These are phyloP conservation scores for Blera fallax DNA, from an alignment of 2,888 invertebrate genomes.

Conservation along the genomic window DNA sequence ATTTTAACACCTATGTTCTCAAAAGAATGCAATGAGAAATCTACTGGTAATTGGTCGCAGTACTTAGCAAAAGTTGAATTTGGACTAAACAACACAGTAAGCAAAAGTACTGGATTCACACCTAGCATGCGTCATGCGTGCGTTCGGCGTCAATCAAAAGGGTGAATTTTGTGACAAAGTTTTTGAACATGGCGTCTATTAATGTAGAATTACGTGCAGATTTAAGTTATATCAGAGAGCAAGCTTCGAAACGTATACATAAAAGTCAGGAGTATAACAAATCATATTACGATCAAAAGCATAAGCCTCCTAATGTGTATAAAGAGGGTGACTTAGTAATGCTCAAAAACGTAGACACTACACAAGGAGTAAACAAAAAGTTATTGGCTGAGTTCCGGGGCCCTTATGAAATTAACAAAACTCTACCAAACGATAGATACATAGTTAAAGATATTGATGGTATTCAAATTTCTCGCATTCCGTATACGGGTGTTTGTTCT, in stretches of 20 bases:
- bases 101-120: no score
- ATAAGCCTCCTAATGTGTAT: conserved; percentile 74
- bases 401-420: no score
- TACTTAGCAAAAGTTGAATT: no score
- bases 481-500: no score
- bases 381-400: conserved; percentile 70
- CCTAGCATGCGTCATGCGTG: not conserved
- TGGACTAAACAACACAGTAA: no score
- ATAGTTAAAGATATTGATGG: no score
- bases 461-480: no score
- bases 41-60: no score
- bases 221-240: conserved; percentile 40
- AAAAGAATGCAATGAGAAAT: no score
- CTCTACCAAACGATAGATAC: not conserved
- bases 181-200: not conserved
- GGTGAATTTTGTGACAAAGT: not conserved
- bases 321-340: conserved; percentile 72
- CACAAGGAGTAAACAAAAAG: conserved; percentile 74
- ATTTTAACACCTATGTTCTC: no score
- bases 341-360: conserved; percentile 63
- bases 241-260: conserved; percentile 61
- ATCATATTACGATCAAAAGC: no score
- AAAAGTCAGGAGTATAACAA: conserved; percentile 73
- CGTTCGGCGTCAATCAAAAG: not conserved
- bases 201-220: not conserved